Evolutionary conservation across 1,140 invertebrate genomes (phyloP).

Genomic region (Lepidurus packardi): DNA sequence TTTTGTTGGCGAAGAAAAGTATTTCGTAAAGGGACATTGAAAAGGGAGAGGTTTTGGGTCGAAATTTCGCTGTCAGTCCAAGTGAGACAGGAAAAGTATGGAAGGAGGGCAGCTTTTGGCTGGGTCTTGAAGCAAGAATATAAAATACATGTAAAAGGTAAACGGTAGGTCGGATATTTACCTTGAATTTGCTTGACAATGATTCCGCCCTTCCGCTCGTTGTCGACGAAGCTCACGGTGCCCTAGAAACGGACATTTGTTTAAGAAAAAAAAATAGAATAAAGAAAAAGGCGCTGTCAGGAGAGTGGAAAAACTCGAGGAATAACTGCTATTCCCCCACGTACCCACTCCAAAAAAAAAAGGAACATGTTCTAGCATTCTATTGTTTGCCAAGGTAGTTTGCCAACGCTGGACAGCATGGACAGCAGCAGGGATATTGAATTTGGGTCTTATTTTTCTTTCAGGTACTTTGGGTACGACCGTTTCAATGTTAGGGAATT

Average conservation of each 20-base stretch:
- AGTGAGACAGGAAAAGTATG: too few species aligned
- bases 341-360: slow-evolving; percentile 35
- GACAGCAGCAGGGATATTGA: slow-evolving; percentile 1
- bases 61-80: too few species aligned
- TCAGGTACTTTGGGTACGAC: background rate
- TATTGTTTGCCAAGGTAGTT: background rate
- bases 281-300: slow-evolving; percentile 24
- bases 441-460: background rate
- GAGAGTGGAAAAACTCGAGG: slow-evolving; percentile 27
- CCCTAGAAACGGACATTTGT: slow-evolving; percentile 57
- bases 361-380: slow-evolving; percentile 31
- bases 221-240: slow-evolving; percentile 88
- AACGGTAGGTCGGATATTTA: slow-evolving; percentile 44
- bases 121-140: background rate
- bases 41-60: too few species aligned
- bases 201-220: slow-evolving; percentile 89
- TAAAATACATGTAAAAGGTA: background rate
- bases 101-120: background rate
- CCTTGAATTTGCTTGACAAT: slow-evolving; percentile 89
- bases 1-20: too few species aligned
- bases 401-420: slow-evolving; percentile 12
- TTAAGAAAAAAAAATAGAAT: too few species aligned
- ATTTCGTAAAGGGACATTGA: too few species aligned
- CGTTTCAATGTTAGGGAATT: background rate
- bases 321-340: too few species aligned